Evolutionary conservation across 1,140 invertebrate genomes (phyloP), one percentile per base, ranked within the genome.

Genomic region (Trigoniulus corallinus): DNA sequence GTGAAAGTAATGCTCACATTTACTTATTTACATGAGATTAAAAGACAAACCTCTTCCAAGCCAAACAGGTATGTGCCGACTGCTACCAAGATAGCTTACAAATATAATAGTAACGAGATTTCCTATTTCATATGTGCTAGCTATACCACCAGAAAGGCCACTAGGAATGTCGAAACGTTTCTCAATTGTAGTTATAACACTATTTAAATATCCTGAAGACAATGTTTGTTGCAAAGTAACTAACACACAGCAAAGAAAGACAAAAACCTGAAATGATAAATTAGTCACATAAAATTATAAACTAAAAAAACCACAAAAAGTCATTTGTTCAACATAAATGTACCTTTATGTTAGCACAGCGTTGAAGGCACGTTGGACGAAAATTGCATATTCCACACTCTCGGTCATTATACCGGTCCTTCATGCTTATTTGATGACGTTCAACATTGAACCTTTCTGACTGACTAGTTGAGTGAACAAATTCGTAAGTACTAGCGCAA

Each of bases 151-250:
- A 27, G 87, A 89, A 47, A 89, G 79, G 62, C 84, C 85, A 63
- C 88, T 92, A 40, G 88, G 87, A 59, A 95, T 92, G 68, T 94
- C 88, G 65, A 94, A 95, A 52, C 91, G 78, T 67, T 93, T 93
- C 71, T 95, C 91, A 59, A 95, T 92, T 20, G 89, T 95, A 48
- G 89, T 94, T 62, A 95, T 93, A 62, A 95, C 89, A 68, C 86
- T 89, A 71, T 88, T 89, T 55, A 88, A 86, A 65, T 89, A 89
- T 47, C 85, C 86, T 46, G 85, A 88, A 64, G 84, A 85, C 41
- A 88, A 71, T 18, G 84, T 84, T 70, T 89, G 86, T 63, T 91
- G 86, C 47, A 93, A 72, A 54, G 86, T 91, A 44, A 92, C 85
- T 54, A 94, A 77, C 65, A 93, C 77, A 62, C 88, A 92, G 58